Evolutionary conservation across 2,888 invertebrate species (phyloP).

Genomic region (Conus canariensis): DNA sequence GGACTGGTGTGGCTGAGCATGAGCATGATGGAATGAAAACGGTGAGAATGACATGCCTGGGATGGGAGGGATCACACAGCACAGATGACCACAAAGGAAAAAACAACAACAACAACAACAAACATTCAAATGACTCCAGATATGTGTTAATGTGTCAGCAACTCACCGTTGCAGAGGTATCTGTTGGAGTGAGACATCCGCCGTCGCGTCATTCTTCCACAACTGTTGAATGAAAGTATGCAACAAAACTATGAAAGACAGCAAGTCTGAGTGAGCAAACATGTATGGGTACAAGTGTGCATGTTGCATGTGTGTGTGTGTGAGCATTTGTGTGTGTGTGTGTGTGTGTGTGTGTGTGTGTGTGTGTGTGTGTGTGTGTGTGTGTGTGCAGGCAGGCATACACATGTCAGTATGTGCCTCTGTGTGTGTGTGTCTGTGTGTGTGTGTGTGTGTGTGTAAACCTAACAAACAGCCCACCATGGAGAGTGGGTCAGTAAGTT

Average conservation of each 20-base stretch:
- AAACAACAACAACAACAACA: too few relatives aligned
- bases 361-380: neutral
- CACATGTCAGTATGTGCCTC: too few relatives aligned
- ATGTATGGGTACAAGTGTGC: neutral
- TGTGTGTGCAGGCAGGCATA: too few relatives aligned
- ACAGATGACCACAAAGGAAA: too few relatives aligned
- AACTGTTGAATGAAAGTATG: neutral
- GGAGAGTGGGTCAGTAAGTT: too few relatives aligned
- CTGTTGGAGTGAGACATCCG: neutral
- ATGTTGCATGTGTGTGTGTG: neutral
- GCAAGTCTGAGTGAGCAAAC: neutral
- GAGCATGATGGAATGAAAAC: too few relatives aligned
- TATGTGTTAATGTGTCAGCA: too few relatives aligned
- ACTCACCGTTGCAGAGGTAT: slow-evolving; percentile 22
- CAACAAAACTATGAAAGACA: neutral
- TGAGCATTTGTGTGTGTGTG: neutral
- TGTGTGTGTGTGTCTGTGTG: neutral
- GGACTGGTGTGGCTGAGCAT: too few relatives aligned
- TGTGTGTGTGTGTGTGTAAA: neutral
- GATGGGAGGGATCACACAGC: too few relatives aligned
- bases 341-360: neutral
- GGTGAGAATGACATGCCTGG: too few relatives aligned
- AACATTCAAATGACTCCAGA: too few relatives aligned
- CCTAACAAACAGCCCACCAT: too few relatives aligned
- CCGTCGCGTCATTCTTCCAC: neutral